Evolutionary conservation across 2,888 invertebrate species (phyloP).

Genomic region (Drosophila niveifrons): DNA sequence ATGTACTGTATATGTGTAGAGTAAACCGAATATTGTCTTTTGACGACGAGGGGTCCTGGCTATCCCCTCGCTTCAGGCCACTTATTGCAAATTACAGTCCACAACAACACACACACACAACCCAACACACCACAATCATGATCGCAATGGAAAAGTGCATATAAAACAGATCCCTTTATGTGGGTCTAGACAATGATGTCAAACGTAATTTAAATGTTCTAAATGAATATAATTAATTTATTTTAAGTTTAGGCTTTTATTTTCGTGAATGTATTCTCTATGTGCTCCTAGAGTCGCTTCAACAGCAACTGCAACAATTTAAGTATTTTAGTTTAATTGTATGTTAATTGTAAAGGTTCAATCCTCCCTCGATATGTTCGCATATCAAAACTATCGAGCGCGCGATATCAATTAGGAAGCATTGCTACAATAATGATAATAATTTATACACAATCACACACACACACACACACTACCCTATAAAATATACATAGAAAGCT

Average conservation of each 20-base stretch:
- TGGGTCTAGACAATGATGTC: conserved; percentile 9
- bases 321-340: conserved; percentile 68
- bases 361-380: conserved; percentile 35
- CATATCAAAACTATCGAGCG: conserved; percentile 31
- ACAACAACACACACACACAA: conserved; percentile 6
- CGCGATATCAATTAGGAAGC: conserved; percentile 52
- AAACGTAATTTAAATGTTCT: conserved; percentile 27
- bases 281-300: conserved; percentile 59
- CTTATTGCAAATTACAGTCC: conserved; percentile 45
- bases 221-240: conserved; percentile 44
- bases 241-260: conserved; percentile 42
- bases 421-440: conserved; percentile 56
- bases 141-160: conserved; percentile 49
- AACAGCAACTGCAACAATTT: conserved; percentile 45
- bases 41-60: conserved; percentile 21
- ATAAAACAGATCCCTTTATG: conserved; percentile 32
- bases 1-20: conserved; percentile 41
- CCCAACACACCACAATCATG: conserved; percentile 5
- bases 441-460: conserved; percentile 51
- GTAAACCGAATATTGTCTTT: conserved; percentile 30
- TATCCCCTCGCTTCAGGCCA: conserved; percentile 40
- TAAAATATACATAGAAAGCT: conserved; percentile 39
- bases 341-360: conserved; percentile 45
- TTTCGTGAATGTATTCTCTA: conserved; percentile 52
- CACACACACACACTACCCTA: conserved; percentile 24